These are phyloP conservation scores for Pelagia noctiluca DNA, from an alignment of 30 jellyfish, hydroid and myxozoan genomes.

Conservation along the genomic window DNA sequence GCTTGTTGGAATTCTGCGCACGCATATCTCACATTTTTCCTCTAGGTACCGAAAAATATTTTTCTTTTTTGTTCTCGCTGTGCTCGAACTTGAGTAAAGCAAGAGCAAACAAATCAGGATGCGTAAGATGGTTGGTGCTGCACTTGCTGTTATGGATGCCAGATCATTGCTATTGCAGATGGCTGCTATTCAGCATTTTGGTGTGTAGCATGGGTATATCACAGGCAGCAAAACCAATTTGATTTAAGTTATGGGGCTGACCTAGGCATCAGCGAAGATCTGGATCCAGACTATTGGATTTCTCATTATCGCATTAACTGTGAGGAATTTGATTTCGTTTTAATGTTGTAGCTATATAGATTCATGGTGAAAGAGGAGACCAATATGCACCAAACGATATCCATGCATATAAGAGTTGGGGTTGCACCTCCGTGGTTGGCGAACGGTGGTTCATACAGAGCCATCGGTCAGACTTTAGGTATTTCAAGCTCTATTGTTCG, in stretches of 20 bases:
- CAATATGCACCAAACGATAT: conserved; percentile 10
- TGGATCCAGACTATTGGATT: conserved; percentile 55
- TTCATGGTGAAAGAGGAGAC: background rate
- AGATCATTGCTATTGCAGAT: background rate
- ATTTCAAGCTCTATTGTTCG: conserved; percentile 23
- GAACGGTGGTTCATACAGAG: conserved; percentile 34
- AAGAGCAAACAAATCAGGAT: conserved; percentile 12
- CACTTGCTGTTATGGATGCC: background rate
- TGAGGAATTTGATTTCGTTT: conserved; percentile 42
- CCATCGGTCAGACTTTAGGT: conserved; percentile 49
- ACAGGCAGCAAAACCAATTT: conserved; percentile 32
- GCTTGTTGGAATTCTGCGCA: too few relatives aligned
- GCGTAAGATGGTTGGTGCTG: background rate
- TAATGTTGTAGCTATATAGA: background rate
- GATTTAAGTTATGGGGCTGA: conserved; percentile 36
- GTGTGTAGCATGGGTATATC: conserved; percentile 33
- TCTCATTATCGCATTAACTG: conserved; percentile 34
- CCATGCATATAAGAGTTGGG: conserved; percentile 25
- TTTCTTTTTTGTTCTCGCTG: too few relatives aligned
- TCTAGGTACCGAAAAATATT: too few relatives aligned
- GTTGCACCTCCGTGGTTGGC: conserved; percentile 40
- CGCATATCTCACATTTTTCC: too few relatives aligned
- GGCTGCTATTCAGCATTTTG: conserved; percentile 28
- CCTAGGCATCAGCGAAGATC: conserved; percentile 10
- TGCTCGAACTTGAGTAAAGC: too few relatives aligned